Evolutionary conservation across 2,888 invertebrate species (phyloP).

Genomic region (Xylocampa areola): DNA sequence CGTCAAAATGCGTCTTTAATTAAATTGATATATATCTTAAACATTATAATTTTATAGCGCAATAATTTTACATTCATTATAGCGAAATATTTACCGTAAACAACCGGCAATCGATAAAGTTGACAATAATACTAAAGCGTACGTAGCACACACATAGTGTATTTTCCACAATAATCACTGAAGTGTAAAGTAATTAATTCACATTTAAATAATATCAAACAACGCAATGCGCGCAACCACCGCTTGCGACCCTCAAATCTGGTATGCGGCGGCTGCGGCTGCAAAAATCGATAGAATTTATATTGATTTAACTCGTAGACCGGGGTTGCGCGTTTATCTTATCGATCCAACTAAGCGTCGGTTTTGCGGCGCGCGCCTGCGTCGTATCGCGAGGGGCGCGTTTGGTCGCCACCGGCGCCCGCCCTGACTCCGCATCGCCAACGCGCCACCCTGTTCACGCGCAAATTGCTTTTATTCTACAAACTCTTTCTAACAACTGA

Average conservation of each 20-base stretch:
- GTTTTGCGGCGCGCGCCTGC: constrained; percentile 76
- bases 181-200: constrained; percentile 20
- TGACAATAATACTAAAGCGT: constrained; percentile 5
- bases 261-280: constrained; percentile 91
- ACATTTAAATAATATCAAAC: constrained; percentile 49
- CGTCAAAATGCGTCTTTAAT: too few relatives aligned
- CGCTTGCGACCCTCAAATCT: constrained; percentile 86
- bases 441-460: constrained; percentile 83
- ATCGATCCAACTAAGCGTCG: constrained; percentile 90
- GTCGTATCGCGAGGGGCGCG: constrained; percentile 74
- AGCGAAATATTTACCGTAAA: constrained; percentile 50
- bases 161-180: constrained; percentile 33
- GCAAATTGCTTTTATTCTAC: constrained; percentile 73
- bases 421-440: constrained; percentile 72
- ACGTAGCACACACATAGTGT: constrained; percentile 21
- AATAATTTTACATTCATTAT: constrained; percentile 13
- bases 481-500: too few relatives aligned
- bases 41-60: not conserved
- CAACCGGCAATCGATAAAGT: constrained; percentile 37
- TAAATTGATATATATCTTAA: not conserved
- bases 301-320: constrained; percentile 92
- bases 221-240: constrained; percentile 83
- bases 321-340: constrained; percentile 94
- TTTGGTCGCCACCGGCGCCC: constrained; percentile 65
- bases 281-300: constrained; percentile 93